Percentiles rank a stretch among this genome's conserved stretches.
These are phyloP conservation scores for Ectemnius cavifrons DNA, from an alignment of 2,888 invertebrate species.

Conservation along the genomic window DNA sequence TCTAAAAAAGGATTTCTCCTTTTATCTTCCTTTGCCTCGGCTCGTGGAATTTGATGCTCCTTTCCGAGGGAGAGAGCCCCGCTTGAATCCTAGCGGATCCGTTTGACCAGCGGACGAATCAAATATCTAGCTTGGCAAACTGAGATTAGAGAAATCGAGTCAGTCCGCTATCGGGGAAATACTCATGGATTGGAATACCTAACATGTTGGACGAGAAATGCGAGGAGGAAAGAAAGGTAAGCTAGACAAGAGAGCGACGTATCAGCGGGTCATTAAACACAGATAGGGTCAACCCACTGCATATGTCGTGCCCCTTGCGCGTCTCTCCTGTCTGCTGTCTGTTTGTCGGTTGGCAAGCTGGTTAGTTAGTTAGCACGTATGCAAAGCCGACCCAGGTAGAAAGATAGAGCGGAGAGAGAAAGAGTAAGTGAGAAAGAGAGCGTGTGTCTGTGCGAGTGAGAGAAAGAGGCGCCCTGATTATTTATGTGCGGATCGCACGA, in stretches of 20 bases:
- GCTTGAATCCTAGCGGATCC: background rate
- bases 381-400: constrained; percentile 67
- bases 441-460: constrained; percentile 9
- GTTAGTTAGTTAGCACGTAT: constrained; percentile 68
- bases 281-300: constrained; percentile 65
- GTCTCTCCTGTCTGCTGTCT: constrained; percentile 29
- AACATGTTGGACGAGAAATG: background rate
- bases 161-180: too few relatives aligned
- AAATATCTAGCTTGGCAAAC: background rate
- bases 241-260: constrained; percentile 37
- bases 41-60: constrained; percentile 16
- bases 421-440: too few relatives aligned
- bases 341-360: constrained; percentile 50
- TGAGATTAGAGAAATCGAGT: background rate
- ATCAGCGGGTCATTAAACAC: constrained; percentile 71
- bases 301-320: constrained; percentile 59
- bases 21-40: constrained; percentile 38
- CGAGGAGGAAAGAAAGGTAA: constrained; percentile 12
- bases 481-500: constrained; percentile 65
- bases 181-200: too few relatives aligned
- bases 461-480: constrained; percentile 66
- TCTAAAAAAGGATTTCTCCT: constrained; percentile 47
- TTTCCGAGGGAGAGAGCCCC: constrained; percentile 16
- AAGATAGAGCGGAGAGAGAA: too few relatives aligned
- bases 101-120: background rate